Conservation (phyloP, 2,113 vertebrate genomes). For the Heterotilapia buettikoferi region DNA sequence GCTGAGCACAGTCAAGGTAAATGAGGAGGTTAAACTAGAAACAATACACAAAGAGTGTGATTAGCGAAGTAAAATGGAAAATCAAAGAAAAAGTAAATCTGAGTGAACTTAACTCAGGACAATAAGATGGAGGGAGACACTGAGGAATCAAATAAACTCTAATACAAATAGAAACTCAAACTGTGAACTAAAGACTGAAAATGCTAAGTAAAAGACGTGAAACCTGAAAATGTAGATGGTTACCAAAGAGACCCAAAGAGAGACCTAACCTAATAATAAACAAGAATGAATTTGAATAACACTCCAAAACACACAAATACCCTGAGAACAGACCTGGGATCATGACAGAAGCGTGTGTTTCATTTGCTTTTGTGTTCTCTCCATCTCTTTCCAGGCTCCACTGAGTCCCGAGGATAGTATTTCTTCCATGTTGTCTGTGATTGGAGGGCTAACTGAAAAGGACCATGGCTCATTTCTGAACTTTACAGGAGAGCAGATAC, state of each 20-base stretch:
- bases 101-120: neutral
- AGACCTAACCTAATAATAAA: neutral
- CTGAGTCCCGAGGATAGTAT: slow-evolving; percentile 62
- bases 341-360: neutral
- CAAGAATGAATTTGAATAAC: neutral
- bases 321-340: accelerated
- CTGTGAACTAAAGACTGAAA: neutral
- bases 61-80: neutral
- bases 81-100: neutral
- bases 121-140: neutral
- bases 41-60: neutral
- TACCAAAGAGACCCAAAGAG: neutral
- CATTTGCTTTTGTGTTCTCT: neutral
- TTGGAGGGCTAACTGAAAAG: slow-evolving; percentile 58
- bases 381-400: slow-evolving; percentile 33
- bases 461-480: slow-evolving; percentile 67
- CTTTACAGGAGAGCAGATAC: slow-evolving; percentile 56
- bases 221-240: neutral
- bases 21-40: neutral
- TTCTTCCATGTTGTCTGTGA: slow-evolving; percentile 56
- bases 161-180: neutral
- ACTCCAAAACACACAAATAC: accelerated
- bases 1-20: neutral
- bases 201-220: neutral
- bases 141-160: neutral